A percentile compares a stretch with the other conserved stretches of the same genome.
These are phyloP conservation scores for Mizuhopecten yessoensis DNA, from an alignment of 1,140 invertebrate genomes.

Conservation along the genomic window DNA sequence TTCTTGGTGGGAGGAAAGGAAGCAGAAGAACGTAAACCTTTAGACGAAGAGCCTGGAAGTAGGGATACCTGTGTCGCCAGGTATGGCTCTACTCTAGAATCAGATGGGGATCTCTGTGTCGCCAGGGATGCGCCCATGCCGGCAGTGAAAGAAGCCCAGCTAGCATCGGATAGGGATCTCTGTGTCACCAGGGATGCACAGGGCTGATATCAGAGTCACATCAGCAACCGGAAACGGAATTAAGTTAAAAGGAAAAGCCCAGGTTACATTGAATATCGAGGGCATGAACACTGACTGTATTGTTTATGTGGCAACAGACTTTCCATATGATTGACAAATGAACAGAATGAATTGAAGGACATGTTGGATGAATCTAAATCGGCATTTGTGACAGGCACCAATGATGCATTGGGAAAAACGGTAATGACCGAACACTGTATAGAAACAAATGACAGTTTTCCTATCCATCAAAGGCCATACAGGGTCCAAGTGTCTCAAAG, in stretches of 20 bases:
- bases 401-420: slow-evolving; percentile 44
- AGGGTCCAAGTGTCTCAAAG: not conserved
- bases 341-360: not conserved
- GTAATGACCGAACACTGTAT: slow-evolving; percentile 42
- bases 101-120: too few relatives aligned
- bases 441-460: not conserved
- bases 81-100: slow-evolving; percentile 1
- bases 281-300: too few relatives aligned
- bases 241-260: too few relatives aligned
- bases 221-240: not conserved
- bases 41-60: too few relatives aligned
- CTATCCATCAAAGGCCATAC: slow-evolving; percentile 2
- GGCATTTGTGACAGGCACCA: too few relatives aligned
- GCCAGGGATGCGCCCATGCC: not conserved
- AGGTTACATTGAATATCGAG: too few relatives aligned
- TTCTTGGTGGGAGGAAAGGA: not conserved
- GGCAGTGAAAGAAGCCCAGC: too few relatives aligned
- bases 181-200: too few relatives aligned
- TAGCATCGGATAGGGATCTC: not conserved
- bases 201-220: too few relatives aligned
- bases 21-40: not conserved
- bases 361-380: not conserved
- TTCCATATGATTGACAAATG: not conserved
- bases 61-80: too few relatives aligned
- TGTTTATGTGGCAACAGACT: too few relatives aligned